Conservation (phyloP, 1,140 invertebrate genomes). For the Stenopsyche tienmushanensis region DNA sequence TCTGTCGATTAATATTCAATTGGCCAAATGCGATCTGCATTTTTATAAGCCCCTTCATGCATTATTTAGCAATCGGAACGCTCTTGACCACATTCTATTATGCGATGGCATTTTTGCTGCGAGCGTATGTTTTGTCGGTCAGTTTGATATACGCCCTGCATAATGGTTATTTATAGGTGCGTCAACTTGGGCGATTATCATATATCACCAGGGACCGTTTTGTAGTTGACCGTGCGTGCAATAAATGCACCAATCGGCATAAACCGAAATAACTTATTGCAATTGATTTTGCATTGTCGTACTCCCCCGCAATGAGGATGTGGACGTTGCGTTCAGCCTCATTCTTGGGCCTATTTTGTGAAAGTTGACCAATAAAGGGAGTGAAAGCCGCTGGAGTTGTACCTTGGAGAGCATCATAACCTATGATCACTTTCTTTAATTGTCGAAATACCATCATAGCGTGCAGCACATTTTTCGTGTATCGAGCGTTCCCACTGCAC, state of each 20-base stretch:
- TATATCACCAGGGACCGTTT: slow-evolving; percentile 10
- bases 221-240: slow-evolving; percentile 21
- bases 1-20: too few relatives aligned
- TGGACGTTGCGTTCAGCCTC: too few relatives aligned
- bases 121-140: not conserved
- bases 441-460: too few relatives aligned
- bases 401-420: too few relatives aligned
- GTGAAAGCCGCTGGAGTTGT: too few relatives aligned
- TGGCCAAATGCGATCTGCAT: too few relatives aligned
- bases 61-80: not conserved
- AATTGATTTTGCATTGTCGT: slow-evolving; percentile 32
- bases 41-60: not conserved
- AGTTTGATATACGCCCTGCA: slow-evolving; percentile 4
- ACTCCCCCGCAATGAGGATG: slow-evolving; percentile 13
- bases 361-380: too few relatives aligned
- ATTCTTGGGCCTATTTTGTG: too few relatives aligned
- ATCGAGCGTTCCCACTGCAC: too few relatives aligned
- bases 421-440: too few relatives aligned
- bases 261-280: slow-evolving; percentile 33
- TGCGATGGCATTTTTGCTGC: slow-evolving; percentile 2
- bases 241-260: slow-evolving; percentile 18
- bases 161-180: slow-evolving; percentile 36
- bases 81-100: not conserved
- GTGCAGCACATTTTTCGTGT: too few relatives aligned
- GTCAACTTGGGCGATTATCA: slow-evolving; percentile 36